These are phyloP conservation scores for Caretta caretta DNA, from an alignment of 2,113 vertebrate species.

Conservation along the genomic window DNA sequence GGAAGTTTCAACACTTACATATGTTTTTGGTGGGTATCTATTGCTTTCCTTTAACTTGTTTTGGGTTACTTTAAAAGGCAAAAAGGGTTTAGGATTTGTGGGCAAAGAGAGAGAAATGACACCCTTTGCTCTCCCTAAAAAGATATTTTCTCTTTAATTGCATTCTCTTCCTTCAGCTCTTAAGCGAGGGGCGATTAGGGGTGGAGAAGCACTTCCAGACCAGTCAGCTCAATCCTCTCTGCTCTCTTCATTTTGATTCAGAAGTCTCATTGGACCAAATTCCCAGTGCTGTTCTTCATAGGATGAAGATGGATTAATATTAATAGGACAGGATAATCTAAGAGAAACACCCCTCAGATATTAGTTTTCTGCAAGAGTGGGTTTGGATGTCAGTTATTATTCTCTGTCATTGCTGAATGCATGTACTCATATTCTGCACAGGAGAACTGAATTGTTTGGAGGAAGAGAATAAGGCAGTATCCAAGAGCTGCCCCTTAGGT, in stretches of 20 bases:
- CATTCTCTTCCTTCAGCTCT: background rate
- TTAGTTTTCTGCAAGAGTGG: background rate
- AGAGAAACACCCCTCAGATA: background rate
- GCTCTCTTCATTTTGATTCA: background rate
- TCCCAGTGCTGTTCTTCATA: background rate
- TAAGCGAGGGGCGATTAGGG: background rate
- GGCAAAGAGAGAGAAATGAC: background rate
- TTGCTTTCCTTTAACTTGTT: background rate
- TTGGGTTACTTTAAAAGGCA: background rate
- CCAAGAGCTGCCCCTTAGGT: conserved; percentile 1
- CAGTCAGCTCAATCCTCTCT: background rate
- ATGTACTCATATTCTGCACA: background rate
- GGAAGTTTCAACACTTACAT: background rate
- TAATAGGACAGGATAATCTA: background rate
- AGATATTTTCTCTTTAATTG: background rate
- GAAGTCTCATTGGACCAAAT: background rate
- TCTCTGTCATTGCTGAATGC: background rate
- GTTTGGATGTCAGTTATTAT: background rate
- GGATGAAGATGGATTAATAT: background rate
- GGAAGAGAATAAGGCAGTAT: background rate
- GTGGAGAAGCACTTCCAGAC: background rate
- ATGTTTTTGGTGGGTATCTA: background rate
- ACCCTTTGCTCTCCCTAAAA: background rate
- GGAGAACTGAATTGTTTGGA: background rate
- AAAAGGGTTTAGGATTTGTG: background rate